Evolutionary conservation across 1,140 invertebrate genomes (phyloP).

Genomic region (Micrasema minimum): DNA sequence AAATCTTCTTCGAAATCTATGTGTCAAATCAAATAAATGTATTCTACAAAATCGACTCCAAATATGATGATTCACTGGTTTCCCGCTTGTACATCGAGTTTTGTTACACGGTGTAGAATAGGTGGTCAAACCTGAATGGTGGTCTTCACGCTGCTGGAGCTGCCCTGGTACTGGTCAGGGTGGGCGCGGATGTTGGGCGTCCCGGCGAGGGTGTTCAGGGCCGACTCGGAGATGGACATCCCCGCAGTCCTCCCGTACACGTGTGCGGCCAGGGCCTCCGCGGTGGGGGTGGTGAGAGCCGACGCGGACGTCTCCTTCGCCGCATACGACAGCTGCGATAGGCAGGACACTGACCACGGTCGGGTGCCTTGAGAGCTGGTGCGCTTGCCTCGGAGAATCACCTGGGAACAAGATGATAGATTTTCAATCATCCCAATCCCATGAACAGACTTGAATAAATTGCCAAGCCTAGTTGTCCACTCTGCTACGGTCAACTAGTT

Average conservation of each 20-base stretch:
- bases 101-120: no score
- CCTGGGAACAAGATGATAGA: conserved; percentile 59
- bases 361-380: conserved; percentile 67
- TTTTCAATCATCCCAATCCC: no score
- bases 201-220: conserved; percentile 76
- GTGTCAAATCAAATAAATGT: no score
- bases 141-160: conserved; percentile 61
- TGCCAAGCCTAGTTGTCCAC: no score
- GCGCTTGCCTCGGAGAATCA: conserved; percentile 66
- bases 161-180: conserved; percentile 58
- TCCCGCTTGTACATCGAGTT: no score
- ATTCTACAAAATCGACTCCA: no score
- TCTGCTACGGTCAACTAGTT: no score
- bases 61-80: no score
- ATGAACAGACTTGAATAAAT: no score
- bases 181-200: conserved; percentile 62
- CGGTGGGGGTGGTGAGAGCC: conserved; percentile 47
- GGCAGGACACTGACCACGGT: conserved; percentile 87
- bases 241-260: conserved; percentile 52
- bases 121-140: conserved; percentile 58
- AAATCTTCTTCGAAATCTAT: no score
- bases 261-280: conserved; percentile 14
- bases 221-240: conserved; percentile 86
- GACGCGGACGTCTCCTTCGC: conserved; percentile 54
- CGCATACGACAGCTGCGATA: conserved; percentile 73